These are phyloP conservation scores for Ophion slaviceki DNA, from an alignment of 2,888 invertebrate genomes.

Conservation along the genomic window DNA sequence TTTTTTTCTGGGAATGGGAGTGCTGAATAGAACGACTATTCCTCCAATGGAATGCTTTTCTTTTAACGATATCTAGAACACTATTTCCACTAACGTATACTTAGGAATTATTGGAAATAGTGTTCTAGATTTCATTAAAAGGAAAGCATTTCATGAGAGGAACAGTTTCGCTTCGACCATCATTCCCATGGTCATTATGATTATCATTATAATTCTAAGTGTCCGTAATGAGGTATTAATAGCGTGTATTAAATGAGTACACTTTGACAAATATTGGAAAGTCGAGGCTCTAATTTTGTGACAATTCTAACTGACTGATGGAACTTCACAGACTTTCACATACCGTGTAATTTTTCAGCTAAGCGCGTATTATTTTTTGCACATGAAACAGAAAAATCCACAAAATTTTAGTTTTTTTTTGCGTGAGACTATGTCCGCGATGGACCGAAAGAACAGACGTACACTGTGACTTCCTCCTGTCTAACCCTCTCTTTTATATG, in stretches of 20 bases:
- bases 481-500: conserved; percentile 71
- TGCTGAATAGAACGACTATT: too few species aligned
- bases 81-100: too few species aligned
- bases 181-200: neutral
- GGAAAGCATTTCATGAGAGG: neutral
- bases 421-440: neutral
- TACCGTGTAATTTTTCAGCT: conserved; percentile 31
- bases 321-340: conserved; percentile 30
- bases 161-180: neutral
- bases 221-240: too few species aligned
- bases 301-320: conserved; percentile 2
- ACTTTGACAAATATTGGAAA: conserved; percentile 12
- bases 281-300: conserved; percentile 7
- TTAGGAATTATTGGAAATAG: too few species aligned
- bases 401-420: neutral
- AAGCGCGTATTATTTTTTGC: conserved; percentile 3
- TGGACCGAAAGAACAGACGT: conserved; percentile 49
- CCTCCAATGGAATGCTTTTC: too few species aligned
- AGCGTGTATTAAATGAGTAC: neutral
- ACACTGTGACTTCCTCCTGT: conserved; percentile 53
- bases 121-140: neutral
- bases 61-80: too few species aligned
- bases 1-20: too few species aligned
- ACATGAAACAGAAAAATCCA: neutral
- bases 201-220: neutral